Percentiles rank a stretch among this genome's conserved stretches.
Evolutionary conservation across 2,797 vertebrate species (phyloP).

Genomic region (Rousettus madagascariensis): DNA sequence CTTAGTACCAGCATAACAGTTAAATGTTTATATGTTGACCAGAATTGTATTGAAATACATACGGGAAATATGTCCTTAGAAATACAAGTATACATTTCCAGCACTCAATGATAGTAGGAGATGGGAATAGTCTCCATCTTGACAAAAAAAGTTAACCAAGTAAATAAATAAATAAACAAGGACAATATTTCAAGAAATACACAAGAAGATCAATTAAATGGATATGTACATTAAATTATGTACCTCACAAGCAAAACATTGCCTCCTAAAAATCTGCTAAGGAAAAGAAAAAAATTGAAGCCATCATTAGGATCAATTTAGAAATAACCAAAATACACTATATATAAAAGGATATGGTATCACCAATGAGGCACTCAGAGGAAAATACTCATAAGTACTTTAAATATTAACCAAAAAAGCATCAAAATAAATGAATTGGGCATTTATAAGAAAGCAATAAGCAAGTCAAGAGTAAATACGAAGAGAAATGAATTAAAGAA

Average conservation of each 20-base stretch:
- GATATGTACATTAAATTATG: not conserved
- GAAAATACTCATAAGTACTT: not conserved
- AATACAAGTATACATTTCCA: not conserved
- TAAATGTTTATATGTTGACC: not conserved
- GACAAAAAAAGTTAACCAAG: not conserved
- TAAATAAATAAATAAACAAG: not conserved
- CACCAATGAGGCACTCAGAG: not conserved
- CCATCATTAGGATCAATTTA: not conserved
- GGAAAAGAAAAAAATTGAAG: not conserved
- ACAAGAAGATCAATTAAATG: not conserved
- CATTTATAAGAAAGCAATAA: not conserved
- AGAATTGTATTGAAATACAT: not conserved
- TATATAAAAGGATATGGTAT: not conserved
- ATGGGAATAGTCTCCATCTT: not conserved
- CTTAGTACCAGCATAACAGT: not conserved
- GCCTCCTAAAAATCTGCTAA: not conserved
- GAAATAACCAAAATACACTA: constrained; percentile 20
- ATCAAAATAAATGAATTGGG: constrained; percentile 12
- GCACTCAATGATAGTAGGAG: not conserved
- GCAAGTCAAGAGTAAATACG: not conserved
- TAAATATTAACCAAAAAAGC: constrained; percentile 29
- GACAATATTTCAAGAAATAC: not conserved
- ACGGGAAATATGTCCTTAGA: not conserved
- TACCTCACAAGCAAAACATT: not conserved
- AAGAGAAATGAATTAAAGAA: constrained; percentile 13